Evolutionary conservation across 2,113 vertebrate genomes (phyloP), one percentile per base, ranked within the genome.

Genomic region (Poeciliopsis prolifica): DNA sequence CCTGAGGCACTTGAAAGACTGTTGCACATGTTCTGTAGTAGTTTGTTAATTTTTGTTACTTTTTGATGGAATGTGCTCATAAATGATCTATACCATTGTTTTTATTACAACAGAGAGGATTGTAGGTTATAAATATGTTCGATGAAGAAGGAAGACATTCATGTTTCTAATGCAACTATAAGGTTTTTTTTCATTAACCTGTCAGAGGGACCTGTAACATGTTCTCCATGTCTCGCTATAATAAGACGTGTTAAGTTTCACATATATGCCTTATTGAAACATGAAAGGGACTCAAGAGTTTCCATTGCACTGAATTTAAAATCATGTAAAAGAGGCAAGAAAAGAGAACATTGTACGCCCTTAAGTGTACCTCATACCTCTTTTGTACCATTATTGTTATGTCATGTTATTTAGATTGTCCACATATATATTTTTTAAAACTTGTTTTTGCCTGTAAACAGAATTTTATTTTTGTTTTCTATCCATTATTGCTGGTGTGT

Each of bases 231-330:
- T 82, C 64, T 85, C 1, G 74, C 78, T 88, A 76, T 80, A 77
- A 83, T 84, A 85, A 77, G 75, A 86, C 85, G 87, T 89, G 85
- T 88, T 85, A 14, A 74, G 64, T 33, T 68, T 89, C 90, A 88
- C 89, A 90, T 73, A 73, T 82, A 89, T 93, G 92, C 91, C 92
- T 94, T 94, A 93, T 83, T 78, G 54, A 84, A 70, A 85, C 40
- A 58, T 63, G 44, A 81, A 83, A 76, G 72, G 78, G 80, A 88
- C 65, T 80, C 35, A 0, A 76, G 77, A 61, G 66, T 75, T 84
- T 78, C 67, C 75, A 61, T 79, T 85, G 90, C 88, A 90, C 87
- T 89, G 80, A 88, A 83, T 86, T 76, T 40, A 64, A 77, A 42
- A 76, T 74, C 11, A 81, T 68, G 58, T 72, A 75, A 10, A 83